These are phyloP conservation scores for Pteruthius melanotis DNA, from an alignment of 2,113 vertebrate species.

Conservation along the genomic window DNA sequence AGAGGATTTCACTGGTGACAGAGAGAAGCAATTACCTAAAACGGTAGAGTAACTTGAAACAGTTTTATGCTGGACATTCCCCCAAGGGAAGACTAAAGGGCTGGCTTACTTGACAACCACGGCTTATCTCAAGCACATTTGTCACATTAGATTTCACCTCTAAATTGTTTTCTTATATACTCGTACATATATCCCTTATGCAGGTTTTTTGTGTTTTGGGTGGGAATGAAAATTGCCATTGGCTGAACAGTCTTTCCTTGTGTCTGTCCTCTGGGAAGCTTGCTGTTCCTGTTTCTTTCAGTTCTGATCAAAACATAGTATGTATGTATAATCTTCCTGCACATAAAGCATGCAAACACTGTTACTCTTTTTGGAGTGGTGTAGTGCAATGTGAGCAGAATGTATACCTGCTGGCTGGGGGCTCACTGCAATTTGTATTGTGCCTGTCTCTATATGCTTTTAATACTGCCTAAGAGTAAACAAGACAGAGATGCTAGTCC, in stretches of 20 bases:
- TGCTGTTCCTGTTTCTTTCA: slow-evolving; percentile 7
- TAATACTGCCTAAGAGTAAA: not conserved
- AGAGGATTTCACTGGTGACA: not conserved
- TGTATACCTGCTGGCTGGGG: not conserved
- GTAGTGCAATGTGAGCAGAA: not conserved
- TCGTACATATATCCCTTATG: not conserved
- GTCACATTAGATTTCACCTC: not conserved
- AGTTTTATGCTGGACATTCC: not conserved
- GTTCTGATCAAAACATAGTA: not conserved
- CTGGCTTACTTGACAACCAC: not conserved
- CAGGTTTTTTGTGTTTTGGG: not conserved
- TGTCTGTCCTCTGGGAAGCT: not conserved
- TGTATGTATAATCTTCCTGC: not conserved
- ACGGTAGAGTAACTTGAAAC: not conserved
- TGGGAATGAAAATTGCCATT: not conserved
- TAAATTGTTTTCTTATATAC: not conserved
- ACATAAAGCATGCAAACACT: not conserved
- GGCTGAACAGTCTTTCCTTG: not conserved
- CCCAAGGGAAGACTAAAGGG: not conserved
- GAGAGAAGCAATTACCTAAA: not conserved
- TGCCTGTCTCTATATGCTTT: not conserved
- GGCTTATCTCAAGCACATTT: not conserved
- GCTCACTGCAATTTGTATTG: not conserved
- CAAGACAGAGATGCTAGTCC: not conserved
- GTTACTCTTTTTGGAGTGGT: not conserved